Percentiles rank a stretch among this genome's conserved stretches.
Conservation (phyloP, 64 coral and sea anemone genomes). For the Stylophora pistillata region DNA sequence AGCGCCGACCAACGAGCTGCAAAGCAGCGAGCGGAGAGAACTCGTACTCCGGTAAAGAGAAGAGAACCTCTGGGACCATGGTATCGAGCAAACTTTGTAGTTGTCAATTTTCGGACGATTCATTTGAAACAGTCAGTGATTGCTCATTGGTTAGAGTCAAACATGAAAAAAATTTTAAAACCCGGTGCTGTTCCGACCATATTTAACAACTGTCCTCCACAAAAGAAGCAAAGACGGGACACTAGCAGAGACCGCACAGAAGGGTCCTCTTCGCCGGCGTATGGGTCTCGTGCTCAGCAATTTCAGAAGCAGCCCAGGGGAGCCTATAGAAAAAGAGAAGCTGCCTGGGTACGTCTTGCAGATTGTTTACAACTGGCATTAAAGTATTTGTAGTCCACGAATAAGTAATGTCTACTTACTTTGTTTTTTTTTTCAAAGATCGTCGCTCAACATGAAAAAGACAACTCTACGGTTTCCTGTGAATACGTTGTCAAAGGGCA, state of each 20-base stretch:
- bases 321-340: constrained; percentile 13
- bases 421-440: constrained; percentile 16
- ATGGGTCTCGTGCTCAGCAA: neutral
- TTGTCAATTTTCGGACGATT: constrained; percentile 29
- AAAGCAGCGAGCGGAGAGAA: too few relatives aligned
- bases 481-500: neutral
- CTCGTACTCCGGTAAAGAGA: too few relatives aligned
- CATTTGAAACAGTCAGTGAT: constrained; percentile 34
- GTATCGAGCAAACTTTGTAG: constrained; percentile 47
- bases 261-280: neutral
- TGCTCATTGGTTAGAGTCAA: constrained; percentile 3
- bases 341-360: constrained; percentile 3
- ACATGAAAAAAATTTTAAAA: too few relatives aligned
- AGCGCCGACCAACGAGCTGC: too few relatives aligned
- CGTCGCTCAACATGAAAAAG: neutral
- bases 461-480: neutral
- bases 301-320: neutral
- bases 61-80: too few relatives aligned
- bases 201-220: neutral
- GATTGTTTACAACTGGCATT: neutral
- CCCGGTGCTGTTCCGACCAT: constrained; percentile 1
- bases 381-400: neutral
- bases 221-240: neutral
- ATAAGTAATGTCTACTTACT: neutral
- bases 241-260: too few relatives aligned